Conservation (phyloP, 2,113 vertebrate species). For the human (Homo sapiens) region DNA sequence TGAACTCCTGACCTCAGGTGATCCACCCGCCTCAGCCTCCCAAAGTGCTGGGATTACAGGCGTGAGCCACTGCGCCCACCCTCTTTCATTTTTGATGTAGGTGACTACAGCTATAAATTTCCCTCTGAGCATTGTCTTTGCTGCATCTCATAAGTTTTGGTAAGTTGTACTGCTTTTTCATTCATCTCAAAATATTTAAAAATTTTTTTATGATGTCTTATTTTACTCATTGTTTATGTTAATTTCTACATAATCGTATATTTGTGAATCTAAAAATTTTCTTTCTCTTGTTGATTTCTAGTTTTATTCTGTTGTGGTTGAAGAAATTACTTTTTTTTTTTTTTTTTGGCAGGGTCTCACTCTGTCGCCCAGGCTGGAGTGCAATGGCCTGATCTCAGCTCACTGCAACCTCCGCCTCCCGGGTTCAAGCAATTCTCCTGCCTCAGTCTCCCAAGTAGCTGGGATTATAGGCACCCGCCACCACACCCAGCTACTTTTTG, state of each 20-base stretch:
- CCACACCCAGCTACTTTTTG: no score
- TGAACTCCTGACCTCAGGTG: no score
- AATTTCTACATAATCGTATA: neutral
- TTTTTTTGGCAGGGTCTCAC: no score
- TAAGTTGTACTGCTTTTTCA: neutral
- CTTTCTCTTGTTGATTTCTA: neutral
- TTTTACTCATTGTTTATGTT: neutral
- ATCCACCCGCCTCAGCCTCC: no score
- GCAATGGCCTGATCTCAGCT: no score
- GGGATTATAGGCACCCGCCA: no score
- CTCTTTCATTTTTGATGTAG: neutral
- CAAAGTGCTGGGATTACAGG: no score
- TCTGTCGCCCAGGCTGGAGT: no score
- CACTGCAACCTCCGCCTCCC: no score
- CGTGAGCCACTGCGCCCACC: rapidly evolving
- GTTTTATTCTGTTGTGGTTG: neutral
- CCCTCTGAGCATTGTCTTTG: neutral
- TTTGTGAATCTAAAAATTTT: neutral
- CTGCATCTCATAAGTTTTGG: neutral
- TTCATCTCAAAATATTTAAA: neutral
- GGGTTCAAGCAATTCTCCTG: no score
- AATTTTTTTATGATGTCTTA: neutral
- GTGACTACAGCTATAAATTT: no score
- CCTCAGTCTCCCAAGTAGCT: no score
- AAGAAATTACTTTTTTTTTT: neutral